A percentile compares a stretch with the other conserved stretches of the same genome.
Evolutionary conservation across 1,140 invertebrate genomes (phyloP).

Genomic region (Lasioglossum baleicum): DNA sequence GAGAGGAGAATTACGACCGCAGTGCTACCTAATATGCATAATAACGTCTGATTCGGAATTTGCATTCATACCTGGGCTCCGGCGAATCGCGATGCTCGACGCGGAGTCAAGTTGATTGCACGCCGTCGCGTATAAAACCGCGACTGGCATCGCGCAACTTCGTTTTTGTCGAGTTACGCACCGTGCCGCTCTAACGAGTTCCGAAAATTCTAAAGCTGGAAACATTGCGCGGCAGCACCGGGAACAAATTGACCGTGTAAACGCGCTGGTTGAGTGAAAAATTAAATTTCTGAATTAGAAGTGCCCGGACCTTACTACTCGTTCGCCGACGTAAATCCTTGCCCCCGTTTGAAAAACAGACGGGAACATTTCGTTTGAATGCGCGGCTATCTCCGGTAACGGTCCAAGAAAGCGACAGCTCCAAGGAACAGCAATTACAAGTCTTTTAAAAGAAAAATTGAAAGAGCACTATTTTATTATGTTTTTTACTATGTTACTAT

Average conservation of each 20-base stretch:
- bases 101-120: background rate
- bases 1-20: conserved; percentile 63
- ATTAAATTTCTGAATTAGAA: background rate
- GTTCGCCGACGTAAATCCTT: background rate
- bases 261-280: background rate
- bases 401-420: no score
- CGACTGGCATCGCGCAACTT: background rate
- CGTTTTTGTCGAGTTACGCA: background rate
- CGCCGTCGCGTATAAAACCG: background rate
- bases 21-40: conserved; percentile 72
- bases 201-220: background rate
- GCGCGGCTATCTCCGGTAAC: no score
- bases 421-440: no score
- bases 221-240: background rate
- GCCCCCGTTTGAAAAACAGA: background rate
- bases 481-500: no score
- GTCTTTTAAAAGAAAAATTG: no score
- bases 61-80: conserved; percentile 68
- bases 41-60: conserved; percentile 73
- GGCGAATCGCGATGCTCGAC: conserved; percentile 55
- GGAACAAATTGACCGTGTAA: conserved; percentile 4
- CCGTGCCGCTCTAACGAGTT: conserved; percentile 8
- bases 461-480: no score
- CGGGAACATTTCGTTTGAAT: no score
- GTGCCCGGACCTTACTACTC: background rate